Base-by-base conservation (phyloP, 1,140 invertebrate genomes). In the Hypsibius dujardini region DNA sequence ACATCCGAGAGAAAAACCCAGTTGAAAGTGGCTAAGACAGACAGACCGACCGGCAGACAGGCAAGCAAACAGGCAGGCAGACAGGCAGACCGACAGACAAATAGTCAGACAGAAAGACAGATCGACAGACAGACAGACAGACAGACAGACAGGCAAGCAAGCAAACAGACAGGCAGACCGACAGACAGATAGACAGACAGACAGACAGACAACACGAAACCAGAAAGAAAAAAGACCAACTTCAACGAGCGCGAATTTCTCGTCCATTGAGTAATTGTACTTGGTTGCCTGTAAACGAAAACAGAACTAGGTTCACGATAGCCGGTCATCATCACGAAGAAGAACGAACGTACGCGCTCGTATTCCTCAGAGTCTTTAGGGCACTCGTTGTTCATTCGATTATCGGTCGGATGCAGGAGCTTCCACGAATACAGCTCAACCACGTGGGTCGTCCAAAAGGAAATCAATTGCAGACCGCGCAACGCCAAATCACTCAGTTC, bases 361-460 rank as follows among this genome's bases (percentile, higher is more conserved):
- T 99, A 99, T 82, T 98, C 94, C 82, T 98, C 95, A n/a, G 95
- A 95, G 78, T 97, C 92, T 40, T 85, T 83, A 0, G 95, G 95
- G 78, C 95, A 98, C 75, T 91, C 86, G 74, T 91, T 88, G 79
- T 97, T 98, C 79, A 90, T 88, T 79, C 95, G 90, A 78, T 95
- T 91, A 81, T 98, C 94, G 1, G 95, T 97, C 2, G 95, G 95
- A 81, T 99, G 93, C 72, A 98, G 82, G 47, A 98, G 82, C 81
- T 98, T 98, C 94, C 94, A 98, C 1, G 91, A 95, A 79, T 95
- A 96, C 74, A 97, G 81, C 82, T 99, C 95, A 1, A 94, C 95
- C 0, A 99, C 91, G 73, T 96, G 91, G 73, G 89, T 90, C 2
- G 92, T 97, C 95, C 95, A 98, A 73, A 92, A 88, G 0, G 93